A percentile compares a stretch with the other conserved stretches of the same genome.
phyloP scores from a whole-genome alignment of 2,113 vertebrate genomes.

The Gambusia holbrooki region DNA sequence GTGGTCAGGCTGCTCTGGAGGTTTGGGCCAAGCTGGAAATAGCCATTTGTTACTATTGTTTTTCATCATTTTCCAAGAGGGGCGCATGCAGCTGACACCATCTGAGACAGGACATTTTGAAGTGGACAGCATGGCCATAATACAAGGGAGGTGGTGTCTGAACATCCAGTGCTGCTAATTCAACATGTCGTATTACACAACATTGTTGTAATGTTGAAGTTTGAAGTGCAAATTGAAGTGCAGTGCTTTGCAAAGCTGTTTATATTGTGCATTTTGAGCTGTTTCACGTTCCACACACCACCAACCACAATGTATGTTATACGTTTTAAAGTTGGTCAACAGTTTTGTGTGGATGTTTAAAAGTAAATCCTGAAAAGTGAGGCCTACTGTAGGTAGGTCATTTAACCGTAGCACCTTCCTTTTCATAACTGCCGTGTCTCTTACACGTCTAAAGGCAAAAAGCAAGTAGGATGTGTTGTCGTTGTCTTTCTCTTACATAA shows the following conservation, averaged over 20 bases:
- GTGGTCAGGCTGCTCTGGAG: slow-evolving; percentile 67
- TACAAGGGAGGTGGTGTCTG: slow-evolving; percentile 11
- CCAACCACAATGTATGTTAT: background rate
- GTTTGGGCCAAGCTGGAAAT: slow-evolving; percentile 69
- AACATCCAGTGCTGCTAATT: background rate
- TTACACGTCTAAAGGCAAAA: background rate
- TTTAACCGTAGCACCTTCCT: background rate
- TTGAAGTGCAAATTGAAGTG: background rate
- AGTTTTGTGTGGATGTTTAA: no score
- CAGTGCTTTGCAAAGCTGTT: background rate
- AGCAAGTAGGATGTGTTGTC: background rate
- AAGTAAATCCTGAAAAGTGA: no score
- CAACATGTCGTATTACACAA: background rate
- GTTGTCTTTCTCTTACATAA: background rate
- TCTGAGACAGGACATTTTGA: slow-evolving; percentile 52
- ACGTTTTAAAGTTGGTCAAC: no score
- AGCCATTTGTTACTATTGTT: slow-evolving; percentile 68
- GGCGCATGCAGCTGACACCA: slow-evolving; percentile 60
- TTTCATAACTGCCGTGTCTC: background rate
- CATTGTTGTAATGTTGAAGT: background rate
- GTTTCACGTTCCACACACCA: background rate
- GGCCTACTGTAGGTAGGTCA: background rate
- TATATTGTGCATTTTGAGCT: background rate
- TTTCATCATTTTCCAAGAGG: slow-evolving; percentile 67
- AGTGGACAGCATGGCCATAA: slow-evolving; percentile 56